Conservation (phyloP, 2,888 invertebrate genomes). For the Microctonus hyperodae region DNA sequence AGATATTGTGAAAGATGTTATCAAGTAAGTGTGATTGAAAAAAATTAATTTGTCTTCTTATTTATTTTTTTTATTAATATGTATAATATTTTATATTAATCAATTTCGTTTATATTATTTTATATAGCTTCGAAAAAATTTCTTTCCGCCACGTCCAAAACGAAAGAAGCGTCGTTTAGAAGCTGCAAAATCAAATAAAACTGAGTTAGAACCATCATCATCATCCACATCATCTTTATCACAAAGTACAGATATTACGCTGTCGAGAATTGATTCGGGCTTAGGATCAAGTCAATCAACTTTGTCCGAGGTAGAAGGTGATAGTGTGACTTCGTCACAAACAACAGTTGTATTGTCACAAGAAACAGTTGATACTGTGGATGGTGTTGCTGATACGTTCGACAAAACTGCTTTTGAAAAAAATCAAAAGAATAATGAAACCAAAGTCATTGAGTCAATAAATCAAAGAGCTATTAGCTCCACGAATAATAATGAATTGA, state of each 20-base stretch:
- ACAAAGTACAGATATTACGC: constrained; percentile 7
- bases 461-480: not conserved
- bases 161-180: constrained; percentile 37
- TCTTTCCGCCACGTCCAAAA: constrained; percentile 73
- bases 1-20: constrained; percentile 76
- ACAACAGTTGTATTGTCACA: not conserved
- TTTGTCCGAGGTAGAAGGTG: constrained; percentile 13
- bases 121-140: constrained; percentile 72
- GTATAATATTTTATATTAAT: not conserved
- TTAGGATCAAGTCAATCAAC: constrained; percentile 58
- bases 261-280: constrained; percentile 59
- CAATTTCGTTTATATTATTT: constrained; percentile 30
- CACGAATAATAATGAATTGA: not conserved
- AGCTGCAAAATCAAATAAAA: not conserved
- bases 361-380: not conserved
- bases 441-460: constrained; percentile 1
- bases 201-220: constrained; percentile 12
- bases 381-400: not conserved
- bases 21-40: constrained; percentile 65
- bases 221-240: not conserved
- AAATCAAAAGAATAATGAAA: not conserved
- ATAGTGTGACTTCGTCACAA: constrained; percentile 9
- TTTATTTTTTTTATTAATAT: not conserved
- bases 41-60: not conserved
- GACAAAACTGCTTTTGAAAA: not conserved